Evolutionary conservation across 2,113 vertebrate genomes (phyloP), one percentile per base, ranked within the genome.

Genomic region (Scalopus aquaticus): DNA sequence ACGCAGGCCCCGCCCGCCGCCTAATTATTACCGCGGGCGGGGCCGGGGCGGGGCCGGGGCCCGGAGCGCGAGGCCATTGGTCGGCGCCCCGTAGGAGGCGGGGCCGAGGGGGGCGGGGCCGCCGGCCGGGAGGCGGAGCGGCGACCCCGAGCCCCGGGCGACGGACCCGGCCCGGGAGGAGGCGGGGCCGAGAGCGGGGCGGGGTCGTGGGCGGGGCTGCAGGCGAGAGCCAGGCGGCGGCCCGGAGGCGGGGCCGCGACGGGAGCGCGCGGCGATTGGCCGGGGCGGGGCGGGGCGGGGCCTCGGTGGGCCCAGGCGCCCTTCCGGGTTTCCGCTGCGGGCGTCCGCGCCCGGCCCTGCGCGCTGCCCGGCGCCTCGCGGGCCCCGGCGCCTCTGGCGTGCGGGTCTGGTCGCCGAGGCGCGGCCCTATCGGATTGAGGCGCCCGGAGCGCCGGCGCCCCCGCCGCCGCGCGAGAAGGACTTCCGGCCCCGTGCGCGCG

Each of bases 1-100:
- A 98, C 98, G 97, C 94, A 13, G 86, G 26, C 85, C 90, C 85
- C 89, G 39, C 89, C 91, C 69, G 35, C 76, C 24, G 54, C 67
- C 73, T 94, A 93, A 94, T 91, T 96, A 24, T 80, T 95, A 96
- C 96, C 58, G 37, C 17, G 72, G 88, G 96, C 65, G 74, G 77
- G 51, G 89, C 11, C 69, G 37, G 69, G 69, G 35, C 69, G 4
- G n/a, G 65, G 69, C 20, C 37, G 69, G 35, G 69, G 35, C 67
- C 67, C 35, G 67, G 67, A 0, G 35, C 67, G 35, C 35, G 32
- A 32, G 35, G 16, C 35, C 67, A 70, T 70, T 70, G 17, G 67
- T 9, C 67, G 10, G 35, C 19, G 17, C 69, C 37, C 37, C 9
- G 7, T 3, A 30, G 22, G 60, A 22, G 56, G 26, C 5, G 24